A percentile compares a stretch with the other conserved stretches of the same genome.
phyloP scores from a whole-genome alignment of 2,797 vertebrate species.

The Mus spretus region DNA sequence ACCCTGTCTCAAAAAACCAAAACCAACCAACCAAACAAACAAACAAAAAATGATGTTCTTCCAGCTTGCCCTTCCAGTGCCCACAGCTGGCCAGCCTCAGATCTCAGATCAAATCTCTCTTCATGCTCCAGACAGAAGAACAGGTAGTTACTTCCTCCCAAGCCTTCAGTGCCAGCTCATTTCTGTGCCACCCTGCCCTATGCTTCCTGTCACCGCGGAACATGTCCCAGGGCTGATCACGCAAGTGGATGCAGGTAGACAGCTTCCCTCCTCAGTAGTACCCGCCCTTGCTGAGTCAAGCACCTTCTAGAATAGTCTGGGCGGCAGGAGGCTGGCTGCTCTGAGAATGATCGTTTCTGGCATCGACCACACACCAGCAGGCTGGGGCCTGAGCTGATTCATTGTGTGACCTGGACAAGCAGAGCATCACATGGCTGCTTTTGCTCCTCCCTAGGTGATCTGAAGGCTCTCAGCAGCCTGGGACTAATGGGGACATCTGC shows the following conservation, averaged over 20 bases:
- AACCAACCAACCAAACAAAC: too few relatives aligned
- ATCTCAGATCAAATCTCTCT: slow-evolving; percentile 51
- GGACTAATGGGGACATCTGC: slow-evolving; percentile 14
- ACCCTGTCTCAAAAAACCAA: too few relatives aligned
- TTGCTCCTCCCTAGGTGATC: background rate
- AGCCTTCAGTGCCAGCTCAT: rapidly evolving
- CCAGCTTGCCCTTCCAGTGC: background rate
- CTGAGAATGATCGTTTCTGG: slow-evolving; percentile 47
- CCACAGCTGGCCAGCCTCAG: slow-evolving; percentile 54
- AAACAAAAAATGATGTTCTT: background rate
- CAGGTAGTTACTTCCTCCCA: background rate
- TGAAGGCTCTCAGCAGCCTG: background rate
- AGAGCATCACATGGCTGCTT: background rate
- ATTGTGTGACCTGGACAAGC: background rate
- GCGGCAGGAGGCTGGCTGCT: slow-evolving; percentile 11
- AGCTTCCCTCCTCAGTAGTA: background rate
- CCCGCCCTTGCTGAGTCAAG: background rate
- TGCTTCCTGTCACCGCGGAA: rapidly evolving
- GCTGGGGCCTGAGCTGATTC: slow-evolving; percentile 26
- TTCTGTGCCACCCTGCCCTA: background rate
- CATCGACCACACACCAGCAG: slow-evolving; percentile 1
- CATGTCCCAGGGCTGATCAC: background rate
- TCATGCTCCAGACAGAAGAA: background rate
- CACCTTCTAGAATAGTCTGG: background rate
- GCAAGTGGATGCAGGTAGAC: background rate